phyloP scores from a whole-genome alignment of 2,888 invertebrate genomes.

The Ellobium chinense region DNA sequence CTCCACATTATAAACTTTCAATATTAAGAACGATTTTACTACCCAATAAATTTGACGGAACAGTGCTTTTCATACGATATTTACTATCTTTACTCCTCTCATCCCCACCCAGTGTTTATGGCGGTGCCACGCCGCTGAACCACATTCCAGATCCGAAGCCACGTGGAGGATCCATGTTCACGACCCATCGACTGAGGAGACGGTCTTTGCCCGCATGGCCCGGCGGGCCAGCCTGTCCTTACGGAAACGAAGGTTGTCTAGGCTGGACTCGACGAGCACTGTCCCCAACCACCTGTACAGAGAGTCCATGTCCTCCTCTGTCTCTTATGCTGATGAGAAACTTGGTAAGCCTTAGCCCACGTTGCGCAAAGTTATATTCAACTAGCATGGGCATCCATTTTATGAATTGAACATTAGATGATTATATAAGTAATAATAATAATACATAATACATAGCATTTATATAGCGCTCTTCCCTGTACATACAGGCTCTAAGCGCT shows the following conservation, averaged over 20 bases:
- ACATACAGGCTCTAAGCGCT: no score
- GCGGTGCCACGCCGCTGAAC: conserved; percentile 89
- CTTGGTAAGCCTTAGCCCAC: no score
- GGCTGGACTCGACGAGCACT: conserved; percentile 67
- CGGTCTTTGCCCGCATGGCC: conserved; percentile 66
- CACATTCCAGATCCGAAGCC: conserved; percentile 86
- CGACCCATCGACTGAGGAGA: conserved; percentile 55
- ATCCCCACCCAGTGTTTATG: conserved; percentile 84
- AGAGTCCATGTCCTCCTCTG: conserved; percentile 65
- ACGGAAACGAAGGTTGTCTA: conserved; percentile 81
- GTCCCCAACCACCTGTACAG: conserved; percentile 53
- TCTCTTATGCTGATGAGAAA: conserved; percentile 64
- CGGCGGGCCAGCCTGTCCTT: conserved; percentile 67
- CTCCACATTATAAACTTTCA: no score
- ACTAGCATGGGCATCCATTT: no score
- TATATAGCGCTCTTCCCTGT: no score
- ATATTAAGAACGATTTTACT: neutral
- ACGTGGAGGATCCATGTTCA: conserved; percentile 85
- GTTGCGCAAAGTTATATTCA: no score
- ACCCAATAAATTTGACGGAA: no score
- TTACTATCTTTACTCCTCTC: no score
- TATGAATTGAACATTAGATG: no score
- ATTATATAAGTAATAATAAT: no score
- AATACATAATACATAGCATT: no score
- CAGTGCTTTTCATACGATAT: no score